These are phyloP conservation scores for Semnornis frantzii DNA, from an alignment of 2,113 vertebrate species.

Conservation along the genomic window DNA sequence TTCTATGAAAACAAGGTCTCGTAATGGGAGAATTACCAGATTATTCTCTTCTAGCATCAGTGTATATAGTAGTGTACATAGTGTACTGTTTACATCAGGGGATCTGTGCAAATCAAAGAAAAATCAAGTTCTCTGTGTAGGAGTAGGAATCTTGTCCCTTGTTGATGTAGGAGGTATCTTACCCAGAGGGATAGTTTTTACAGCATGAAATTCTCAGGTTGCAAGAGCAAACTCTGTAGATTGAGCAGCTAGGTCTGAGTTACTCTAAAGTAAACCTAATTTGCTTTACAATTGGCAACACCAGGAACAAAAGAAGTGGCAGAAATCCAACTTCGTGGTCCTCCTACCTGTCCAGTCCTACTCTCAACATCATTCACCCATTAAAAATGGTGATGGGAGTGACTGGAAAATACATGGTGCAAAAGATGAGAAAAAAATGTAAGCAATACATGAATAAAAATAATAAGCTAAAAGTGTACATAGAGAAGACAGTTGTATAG, in stretches of 20 bases:
- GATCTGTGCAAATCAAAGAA: neutral
- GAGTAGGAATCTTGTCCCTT: neutral
- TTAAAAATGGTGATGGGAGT: neutral
- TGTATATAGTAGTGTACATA: neutral
- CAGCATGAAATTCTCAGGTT: neutral
- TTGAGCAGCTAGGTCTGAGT: neutral
- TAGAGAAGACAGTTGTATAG: neutral
- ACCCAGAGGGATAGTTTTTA: neutral
- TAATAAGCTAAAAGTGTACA: neutral
- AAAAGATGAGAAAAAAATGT: neutral
- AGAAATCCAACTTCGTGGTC: neutral
- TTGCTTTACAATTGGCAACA: neutral
- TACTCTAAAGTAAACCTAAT: neutral
- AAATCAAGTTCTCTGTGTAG: neutral
- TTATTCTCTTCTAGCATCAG: neutral
- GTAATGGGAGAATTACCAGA: neutral
- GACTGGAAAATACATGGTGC: neutral
- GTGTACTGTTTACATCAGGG: neutral
- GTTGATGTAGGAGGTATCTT: neutral
- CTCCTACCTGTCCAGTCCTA: neutral
- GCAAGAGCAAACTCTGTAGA: neutral
- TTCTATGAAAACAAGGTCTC: rapidly evolving
- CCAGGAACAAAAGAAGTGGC: neutral
- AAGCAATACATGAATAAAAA: neutral
- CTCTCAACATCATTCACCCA: neutral